Evolutionary conservation across 1,140 invertebrate species (phyloP).

Genomic region (Meloidogyne exigua): DNA sequence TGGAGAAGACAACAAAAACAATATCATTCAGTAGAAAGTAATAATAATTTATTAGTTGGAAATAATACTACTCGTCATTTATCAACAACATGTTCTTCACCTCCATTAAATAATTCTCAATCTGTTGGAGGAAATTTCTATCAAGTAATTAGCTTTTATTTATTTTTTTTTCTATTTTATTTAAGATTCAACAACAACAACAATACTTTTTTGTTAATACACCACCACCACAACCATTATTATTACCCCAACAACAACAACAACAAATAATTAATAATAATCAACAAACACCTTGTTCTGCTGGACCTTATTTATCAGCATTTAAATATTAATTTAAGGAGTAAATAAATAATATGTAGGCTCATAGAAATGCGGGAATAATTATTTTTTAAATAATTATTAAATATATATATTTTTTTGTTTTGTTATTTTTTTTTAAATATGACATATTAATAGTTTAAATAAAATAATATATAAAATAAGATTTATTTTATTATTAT

Average conservation of each 20-base stretch:
- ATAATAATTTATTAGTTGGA: not conserved
- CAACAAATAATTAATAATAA: not conserved
- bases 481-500: too few species aligned
- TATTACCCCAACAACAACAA: too few species aligned
- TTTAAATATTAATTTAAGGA: not conserved
- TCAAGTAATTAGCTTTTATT: not conserved
- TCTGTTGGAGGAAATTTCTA: not conserved
- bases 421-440: too few species aligned
- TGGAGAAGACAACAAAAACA: slow-evolving; percentile 1
- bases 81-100: not conserved
- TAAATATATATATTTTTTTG: too few species aligned
- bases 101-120: not conserved
- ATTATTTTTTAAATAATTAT: not conserved
- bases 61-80: not conserved
- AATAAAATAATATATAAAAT: too few species aligned
- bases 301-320: slow-evolving; percentile 1
- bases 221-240: not conserved
- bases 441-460: too few species aligned
- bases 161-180: not conserved
- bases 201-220: not conserved
- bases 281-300: slow-evolving; percentile 3
- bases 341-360: not conserved
- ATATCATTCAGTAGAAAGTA: not conserved
- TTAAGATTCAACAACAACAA: slow-evolving; percentile 3
- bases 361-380: not conserved